Evolutionary conservation across 2,113 vertebrate species (phyloP), one percentile per base, ranked within the genome.

Genomic region (Egretta garzetta): DNA sequence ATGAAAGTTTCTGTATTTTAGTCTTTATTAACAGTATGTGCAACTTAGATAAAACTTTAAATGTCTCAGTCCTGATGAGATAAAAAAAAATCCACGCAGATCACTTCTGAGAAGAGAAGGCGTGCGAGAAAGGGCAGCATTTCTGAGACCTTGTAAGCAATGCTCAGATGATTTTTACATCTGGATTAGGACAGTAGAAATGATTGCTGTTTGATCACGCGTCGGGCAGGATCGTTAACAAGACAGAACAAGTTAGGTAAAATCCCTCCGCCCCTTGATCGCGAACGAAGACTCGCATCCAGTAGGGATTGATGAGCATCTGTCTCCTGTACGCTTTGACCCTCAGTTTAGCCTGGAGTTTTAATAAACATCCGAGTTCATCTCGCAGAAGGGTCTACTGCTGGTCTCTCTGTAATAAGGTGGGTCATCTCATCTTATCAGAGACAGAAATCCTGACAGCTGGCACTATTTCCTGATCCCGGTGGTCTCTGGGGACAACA

Each of bases 1-100:
- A 97, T 98, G 98, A 98, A 98, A 97, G 91, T 98, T 98, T 97
- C 95, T 81, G 81, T 33, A 77, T 97, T 97, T 97, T 98, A 95
- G 96, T 95, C 97, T 98, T 98, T 98, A 97, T 98, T 97, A 97
- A 33, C 89, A 90, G 93, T 50, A 22, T 79, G 93, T 67, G 93
- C 84, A 96, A 98, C 95, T 98, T 98, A 43, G 90, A 41, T 92
- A 86, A 96, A 98, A 97, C 92, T 97, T 98, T 86, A 70, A 71
- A 77, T 50, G 88, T 12, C 90, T 97, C 55, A 4, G 67, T 35
- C 58, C 53, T 47, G 82, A 55, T 19, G 85, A 1, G 22, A 53
- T 82, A 8, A n/a, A 80, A 8, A n/a, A 80, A 33, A 80, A 90
- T 53, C 63, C 67, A 41, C 8, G 81, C 17, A 41, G 58, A 77